phyloP scores from a whole-genome alignment of 2,888 invertebrate genomes.

The Brachypalpus laphriformis region DNA sequence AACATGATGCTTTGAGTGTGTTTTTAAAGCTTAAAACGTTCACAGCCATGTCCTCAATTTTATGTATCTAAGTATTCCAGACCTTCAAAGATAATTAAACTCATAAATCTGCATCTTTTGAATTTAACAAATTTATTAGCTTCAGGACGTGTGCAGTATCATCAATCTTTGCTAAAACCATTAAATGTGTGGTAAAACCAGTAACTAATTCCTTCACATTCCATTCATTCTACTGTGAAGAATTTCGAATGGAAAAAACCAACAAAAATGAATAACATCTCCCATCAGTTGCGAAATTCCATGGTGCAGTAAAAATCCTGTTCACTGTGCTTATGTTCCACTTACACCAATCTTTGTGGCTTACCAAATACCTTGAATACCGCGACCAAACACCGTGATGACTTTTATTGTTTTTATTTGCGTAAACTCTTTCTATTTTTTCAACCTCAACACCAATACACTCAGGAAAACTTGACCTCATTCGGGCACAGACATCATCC shows the following conservation, averaged over 20 bases:
- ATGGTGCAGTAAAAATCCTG: slow-evolving; percentile 48
- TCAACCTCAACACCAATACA: slow-evolving; percentile 29
- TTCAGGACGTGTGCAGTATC: neutral
- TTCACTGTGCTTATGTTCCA: slow-evolving; percentile 42
- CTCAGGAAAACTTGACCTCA: slow-evolving; percentile 38
- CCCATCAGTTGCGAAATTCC: slow-evolving; percentile 34
- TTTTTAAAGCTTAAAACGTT: no score
- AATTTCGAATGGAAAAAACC: neutral
- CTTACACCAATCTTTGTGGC: slow-evolving; percentile 41
- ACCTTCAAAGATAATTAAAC: no score
- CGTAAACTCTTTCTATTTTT: slow-evolving; percentile 13
- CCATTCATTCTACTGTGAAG: neutral
- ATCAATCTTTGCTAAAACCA: neutral
- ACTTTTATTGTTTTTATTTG: slow-evolving; percentile 10
- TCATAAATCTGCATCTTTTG: no score
- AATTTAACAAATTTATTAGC: no score
- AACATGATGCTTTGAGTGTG: no score
- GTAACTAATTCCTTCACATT: neutral
- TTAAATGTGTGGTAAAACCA: neutral
- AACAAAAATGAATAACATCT: neutral
- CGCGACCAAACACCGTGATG: slow-evolving; percentile 1
- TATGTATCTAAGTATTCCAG: no score
- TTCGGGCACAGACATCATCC: slow-evolving; percentile 35
- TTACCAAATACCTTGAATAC: slow-evolving; percentile 41
- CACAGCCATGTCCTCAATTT: no score